Percentiles rank a stretch among this genome's conserved stretches.
Conservation (phyloP, 2,888 invertebrate genomes). For the Melieria crassipennis region DNA sequence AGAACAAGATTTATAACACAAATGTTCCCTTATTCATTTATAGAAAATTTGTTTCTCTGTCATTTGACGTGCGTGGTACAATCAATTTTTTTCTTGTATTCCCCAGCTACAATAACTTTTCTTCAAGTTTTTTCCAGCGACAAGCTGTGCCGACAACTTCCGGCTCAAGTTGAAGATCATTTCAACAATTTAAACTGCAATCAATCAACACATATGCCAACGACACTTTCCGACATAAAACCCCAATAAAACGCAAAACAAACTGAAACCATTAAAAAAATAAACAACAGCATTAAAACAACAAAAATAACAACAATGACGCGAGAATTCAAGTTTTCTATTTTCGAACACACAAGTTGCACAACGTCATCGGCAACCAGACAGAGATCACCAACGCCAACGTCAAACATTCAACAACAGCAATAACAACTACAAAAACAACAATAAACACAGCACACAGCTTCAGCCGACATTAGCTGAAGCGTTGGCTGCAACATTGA, state of each 20-base stretch:
- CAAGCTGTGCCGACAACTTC: background rate
- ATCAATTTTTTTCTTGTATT: too few species aligned
- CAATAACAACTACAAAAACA: conserved; percentile 12
- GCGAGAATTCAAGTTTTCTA: background rate
- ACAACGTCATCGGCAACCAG: too few species aligned
- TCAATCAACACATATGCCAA: conserved; percentile 21
- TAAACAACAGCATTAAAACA: background rate
- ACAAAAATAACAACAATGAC: conserved; percentile 2
- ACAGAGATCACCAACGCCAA: too few species aligned
- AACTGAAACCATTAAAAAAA: background rate
- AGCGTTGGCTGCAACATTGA: background rate
- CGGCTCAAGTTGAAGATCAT: conserved; percentile 26
- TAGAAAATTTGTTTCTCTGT: too few species aligned
- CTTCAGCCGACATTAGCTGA: background rate
- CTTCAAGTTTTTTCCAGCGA: too few species aligned
- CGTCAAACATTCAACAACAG: background rate
- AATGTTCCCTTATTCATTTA: too few species aligned
- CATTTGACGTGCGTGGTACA: too few species aligned
- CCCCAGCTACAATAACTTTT: too few species aligned
- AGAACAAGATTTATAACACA: too few species aligned
- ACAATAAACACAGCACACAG: background rate
- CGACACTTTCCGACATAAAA: conserved; percentile 8
- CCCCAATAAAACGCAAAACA: background rate
- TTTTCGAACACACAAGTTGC: background rate
- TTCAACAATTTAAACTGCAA: conserved; percentile 16